Evolutionary conservation across 2,888 invertebrate species (phyloP).

Genomic region (Zygothrica quintamaculata): DNA sequence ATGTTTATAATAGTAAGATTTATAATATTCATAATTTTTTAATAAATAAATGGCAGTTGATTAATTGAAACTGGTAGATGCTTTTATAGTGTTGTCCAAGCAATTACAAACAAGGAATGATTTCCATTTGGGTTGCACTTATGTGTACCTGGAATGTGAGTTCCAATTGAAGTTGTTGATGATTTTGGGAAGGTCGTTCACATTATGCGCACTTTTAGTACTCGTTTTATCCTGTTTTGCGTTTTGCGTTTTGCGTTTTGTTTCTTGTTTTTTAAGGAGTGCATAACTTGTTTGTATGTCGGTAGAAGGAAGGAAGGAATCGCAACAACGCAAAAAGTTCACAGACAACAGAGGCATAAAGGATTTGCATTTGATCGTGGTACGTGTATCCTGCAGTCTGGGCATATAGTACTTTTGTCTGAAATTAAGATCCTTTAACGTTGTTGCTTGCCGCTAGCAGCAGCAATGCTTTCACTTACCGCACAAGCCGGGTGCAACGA

Average conservation of each 20-base stretch:
- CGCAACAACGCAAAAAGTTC: conserved; percentile 75
- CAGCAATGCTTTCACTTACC: conserved; percentile 20
- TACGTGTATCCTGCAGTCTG: conserved; percentile 55
- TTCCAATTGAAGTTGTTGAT: conserved; percentile 56
- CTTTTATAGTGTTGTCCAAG: conserved; percentile 15
- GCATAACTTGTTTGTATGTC: conserved; percentile 62
- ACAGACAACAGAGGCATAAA: conserved; percentile 62
- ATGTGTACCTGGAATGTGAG: conserved; percentile 18
- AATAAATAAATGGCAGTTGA: too few relatives aligned
- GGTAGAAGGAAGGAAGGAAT: too few relatives aligned
- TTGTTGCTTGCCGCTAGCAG: conserved; percentile 31
- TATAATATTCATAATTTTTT: neutral
- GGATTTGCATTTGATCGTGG: conserved; percentile 38
- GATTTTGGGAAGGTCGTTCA: conserved; percentile 73
- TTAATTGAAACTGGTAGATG: too few relatives aligned
- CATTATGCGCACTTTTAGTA: conserved; percentile 46
- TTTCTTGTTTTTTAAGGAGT: conserved; percentile 24
- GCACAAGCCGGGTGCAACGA: conserved; percentile 61
- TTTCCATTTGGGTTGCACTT: conserved; percentile 32
- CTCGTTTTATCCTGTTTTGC: conserved; percentile 60
- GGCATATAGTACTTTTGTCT: conserved; percentile 61
- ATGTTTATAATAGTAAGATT: too few relatives aligned
- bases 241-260: too few relatives aligned
- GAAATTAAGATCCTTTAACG: conserved; percentile 46
- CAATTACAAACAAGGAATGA: conserved; percentile 25